Percentiles rank a stretch among this genome's conserved stretches.
These are phyloP conservation scores for Erebia palarica DNA, from an alignment of 2,888 invertebrate species.

Conservation along the genomic window DNA sequence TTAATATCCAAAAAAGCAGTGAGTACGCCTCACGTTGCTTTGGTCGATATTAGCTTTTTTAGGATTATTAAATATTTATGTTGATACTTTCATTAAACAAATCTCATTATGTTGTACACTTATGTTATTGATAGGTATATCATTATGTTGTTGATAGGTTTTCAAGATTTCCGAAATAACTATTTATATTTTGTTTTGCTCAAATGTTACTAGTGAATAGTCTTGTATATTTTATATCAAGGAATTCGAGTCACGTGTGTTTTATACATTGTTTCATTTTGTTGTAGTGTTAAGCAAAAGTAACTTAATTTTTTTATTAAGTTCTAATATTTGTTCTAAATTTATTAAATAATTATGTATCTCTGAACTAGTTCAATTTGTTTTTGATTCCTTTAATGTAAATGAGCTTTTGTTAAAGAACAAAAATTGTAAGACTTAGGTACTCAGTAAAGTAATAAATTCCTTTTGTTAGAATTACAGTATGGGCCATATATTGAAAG, in stretches of 20 bases:
- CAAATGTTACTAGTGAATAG: background rate
- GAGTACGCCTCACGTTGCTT: background rate
- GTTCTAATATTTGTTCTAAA: background rate
- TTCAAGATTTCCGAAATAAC: background rate
- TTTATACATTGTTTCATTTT: background rate
- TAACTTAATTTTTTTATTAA: background rate
- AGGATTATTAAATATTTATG: background rate
- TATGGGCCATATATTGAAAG: constrained; percentile 11
- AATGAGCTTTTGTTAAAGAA: constrained; percentile 10
- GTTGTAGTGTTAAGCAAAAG: background rate
- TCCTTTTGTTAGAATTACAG: background rate
- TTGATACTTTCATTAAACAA: background rate
- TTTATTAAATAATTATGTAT: background rate
- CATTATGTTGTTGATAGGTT: no score
- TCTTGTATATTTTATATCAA: constrained; percentile 16
- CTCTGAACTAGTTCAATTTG: background rate
- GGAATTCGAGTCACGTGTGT: background rate
- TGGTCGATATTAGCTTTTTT: background rate
- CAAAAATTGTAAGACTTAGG: background rate
- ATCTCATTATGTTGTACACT: background rate
- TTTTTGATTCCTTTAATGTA: constrained; percentile 3
- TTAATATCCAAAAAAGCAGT: background rate
- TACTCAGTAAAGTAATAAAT: background rate
- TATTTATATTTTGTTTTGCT: background rate
- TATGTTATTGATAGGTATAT: no score